These are phyloP conservation scores for Pagrus major DNA, from an alignment of 2,113 vertebrate genomes.

Conservation along the genomic window DNA sequence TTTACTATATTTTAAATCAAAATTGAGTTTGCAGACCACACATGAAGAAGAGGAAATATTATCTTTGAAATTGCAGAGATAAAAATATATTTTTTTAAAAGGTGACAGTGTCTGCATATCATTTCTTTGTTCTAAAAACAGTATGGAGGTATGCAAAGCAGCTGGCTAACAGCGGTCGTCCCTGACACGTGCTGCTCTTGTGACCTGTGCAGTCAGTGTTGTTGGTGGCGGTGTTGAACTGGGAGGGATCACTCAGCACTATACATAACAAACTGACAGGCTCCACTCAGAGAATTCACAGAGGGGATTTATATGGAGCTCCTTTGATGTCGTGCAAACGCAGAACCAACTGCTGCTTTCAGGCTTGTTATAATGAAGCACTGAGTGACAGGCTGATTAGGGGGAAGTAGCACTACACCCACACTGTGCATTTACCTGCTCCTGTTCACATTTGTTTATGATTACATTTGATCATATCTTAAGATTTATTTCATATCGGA, in stretches of 20 bases:
- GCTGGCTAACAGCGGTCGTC: background rate
- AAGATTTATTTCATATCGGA: background rate
- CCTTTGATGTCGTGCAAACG: conserved; percentile 16
- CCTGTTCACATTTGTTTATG: background rate
- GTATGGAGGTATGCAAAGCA: conserved; percentile 12
- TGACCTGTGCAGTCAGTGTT: background rate
- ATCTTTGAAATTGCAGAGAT: background rate
- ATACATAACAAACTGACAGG: conserved; percentile 25
- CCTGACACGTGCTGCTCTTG: conserved; percentile 34
- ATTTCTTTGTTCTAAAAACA: conserved; percentile 43
- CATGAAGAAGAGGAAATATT: background rate
- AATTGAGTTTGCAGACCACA: background rate
- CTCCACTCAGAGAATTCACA: conserved; percentile 10
- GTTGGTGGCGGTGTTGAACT: background rate
- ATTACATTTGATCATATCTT: background rate
- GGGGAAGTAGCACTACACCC: background rate
- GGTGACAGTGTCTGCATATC: background rate
- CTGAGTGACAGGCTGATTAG: background rate
- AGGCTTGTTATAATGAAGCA: conserved; percentile 11
- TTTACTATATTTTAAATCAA: background rate
- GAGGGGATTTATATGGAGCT: conserved; percentile 19
- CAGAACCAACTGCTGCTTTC: conserved; percentile 11
- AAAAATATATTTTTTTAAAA: background rate
- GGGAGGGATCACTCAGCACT: conserved; percentile 19
- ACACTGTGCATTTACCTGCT: background rate